Base-by-base conservation (phyloP, 2,113 vertebrate genomes). In the Cariama cristata region DNA sequence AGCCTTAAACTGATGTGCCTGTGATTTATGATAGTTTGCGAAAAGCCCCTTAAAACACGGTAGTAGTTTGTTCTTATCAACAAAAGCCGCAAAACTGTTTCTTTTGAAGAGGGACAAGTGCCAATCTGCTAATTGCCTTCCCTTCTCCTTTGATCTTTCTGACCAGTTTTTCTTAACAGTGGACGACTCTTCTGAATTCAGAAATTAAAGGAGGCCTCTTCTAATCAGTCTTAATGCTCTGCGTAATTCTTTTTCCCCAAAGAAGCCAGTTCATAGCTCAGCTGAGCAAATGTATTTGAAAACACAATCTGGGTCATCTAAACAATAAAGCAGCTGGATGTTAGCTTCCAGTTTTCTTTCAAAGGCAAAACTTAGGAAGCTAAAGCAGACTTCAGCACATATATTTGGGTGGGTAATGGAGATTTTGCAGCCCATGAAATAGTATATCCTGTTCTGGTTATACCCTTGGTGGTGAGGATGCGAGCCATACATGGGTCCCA, bases 41-140 rank as follows among this genome's bases (percentile, higher is more conserved):
- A 27, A 87, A 19, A 96, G 32, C 7, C 47, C 26, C 19, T 91
- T 80, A 59, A 93, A 84, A 79, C 27, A 67, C 2, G 4, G 32
- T 32, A 28, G 50, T 77, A 9, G 32, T 49, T 80, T 69, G 55
- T 73, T 84, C 86, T 94, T 87, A 93, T 35, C 83, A 79, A 74
- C 10, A 81, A 63, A 88, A 94, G 76, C 91, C 91, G 60, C 38
- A 68, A 81, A 97, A 85, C 68, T 63, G 68, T 83, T 44, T 83
- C 72, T 86, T 94, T 90, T 96, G 72, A 96, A 86, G 62, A 69
- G 45, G 72, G 67, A 7, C 92, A 71, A 94, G 50, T 79, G 73
- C 58, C 56, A 66, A 22, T 91, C 76, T 89, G 76, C 69, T 97
- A 96, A 96, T 97, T 97, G 89, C 87, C 14, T 95, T 94, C 28